Percentiles rank a stretch among this genome's conserved stretches.
These are phyloP conservation scores for Heliconius melpomene DNA, from an alignment of 1,140 invertebrate genomes.

Conservation along the genomic window DNA sequence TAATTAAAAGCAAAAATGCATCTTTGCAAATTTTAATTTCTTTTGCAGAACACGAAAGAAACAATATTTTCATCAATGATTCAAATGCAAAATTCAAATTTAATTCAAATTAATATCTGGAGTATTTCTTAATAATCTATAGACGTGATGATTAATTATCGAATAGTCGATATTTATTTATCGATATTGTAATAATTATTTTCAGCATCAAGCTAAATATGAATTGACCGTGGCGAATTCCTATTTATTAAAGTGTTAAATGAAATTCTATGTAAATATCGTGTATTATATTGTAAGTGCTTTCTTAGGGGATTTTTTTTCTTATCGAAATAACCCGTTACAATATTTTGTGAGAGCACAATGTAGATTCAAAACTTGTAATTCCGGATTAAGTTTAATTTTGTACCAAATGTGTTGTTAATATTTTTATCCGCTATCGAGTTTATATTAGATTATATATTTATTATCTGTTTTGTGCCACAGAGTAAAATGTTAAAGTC, in stretches of 20 bases:
- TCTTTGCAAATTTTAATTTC: no score
- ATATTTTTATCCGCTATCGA: constrained; percentile 28
- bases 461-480: constrained; percentile 12
- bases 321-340: not conserved
- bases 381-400: constrained; percentile 19
- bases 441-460: not conserved
- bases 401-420: constrained; percentile 63
- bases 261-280: constrained; percentile 58
- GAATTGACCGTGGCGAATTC: constrained; percentile 31
- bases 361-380: constrained; percentile 24
- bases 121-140: not conserved
- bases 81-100: no score
- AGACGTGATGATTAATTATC: not conserved
- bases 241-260: constrained; percentile 31
- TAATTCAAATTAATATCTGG: no score
- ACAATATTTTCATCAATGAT: no score
- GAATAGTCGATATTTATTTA: not conserved
- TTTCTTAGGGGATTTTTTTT: not conserved
- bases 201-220: not conserved
- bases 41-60: no score
- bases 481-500: not conserved
- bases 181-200: not conserved
- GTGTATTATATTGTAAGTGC: constrained; percentile 56
- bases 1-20: no score
- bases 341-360: constrained; percentile 19